Evolutionary conservation across 2,797 vertebrate species (phyloP), one percentile per base, ranked within the genome.

Genomic region (Poeciliopsis infans): DNA sequence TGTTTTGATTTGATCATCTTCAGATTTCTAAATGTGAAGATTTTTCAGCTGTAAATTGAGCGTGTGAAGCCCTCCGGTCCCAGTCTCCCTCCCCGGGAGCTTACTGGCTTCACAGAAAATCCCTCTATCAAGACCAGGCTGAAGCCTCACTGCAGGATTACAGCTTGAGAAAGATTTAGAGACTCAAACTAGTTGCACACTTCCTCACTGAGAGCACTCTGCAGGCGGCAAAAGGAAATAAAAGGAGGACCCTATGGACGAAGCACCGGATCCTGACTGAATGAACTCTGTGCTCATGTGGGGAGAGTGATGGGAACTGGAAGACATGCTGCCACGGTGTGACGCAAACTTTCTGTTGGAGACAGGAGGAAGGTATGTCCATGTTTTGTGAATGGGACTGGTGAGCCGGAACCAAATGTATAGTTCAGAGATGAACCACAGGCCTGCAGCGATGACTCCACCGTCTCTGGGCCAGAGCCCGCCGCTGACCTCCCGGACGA

Each of bases 141-240:
- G 92, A 84, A 89, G 91, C 77, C 84, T 93, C 70, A 31, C 87
- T 95, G 92, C 80, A 87, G 97, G 97, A 98, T 98, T 97, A 98
- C 91, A 75, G 83, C 91, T 82, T 90, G 83, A 92, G 91, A 94
- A 89, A 96, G 97, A 96, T 96, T 97, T 97, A 97, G 91, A 92
- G 87, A 93, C 91, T 86, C 92, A 94, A 93, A 95, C 92, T 92
- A 88, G 92, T 88, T 88, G 88, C 86, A 77, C 84, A 80, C 83
- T 88, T 92, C 88, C 79, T 85, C 82, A 81, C 82, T 74, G 57
- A 66, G 41, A 86, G 78, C 47, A 77, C 66, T 70, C 74, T 51
- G 76, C 76, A 39, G 31, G 41, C 36, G 72, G 77, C 71, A 75
- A 78, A 83, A 70, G 55, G 4, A 76, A 69, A 79, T 13, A 80